Conservation (phyloP, 2,888 invertebrate species). For the Rhagium mordax region DNA sequence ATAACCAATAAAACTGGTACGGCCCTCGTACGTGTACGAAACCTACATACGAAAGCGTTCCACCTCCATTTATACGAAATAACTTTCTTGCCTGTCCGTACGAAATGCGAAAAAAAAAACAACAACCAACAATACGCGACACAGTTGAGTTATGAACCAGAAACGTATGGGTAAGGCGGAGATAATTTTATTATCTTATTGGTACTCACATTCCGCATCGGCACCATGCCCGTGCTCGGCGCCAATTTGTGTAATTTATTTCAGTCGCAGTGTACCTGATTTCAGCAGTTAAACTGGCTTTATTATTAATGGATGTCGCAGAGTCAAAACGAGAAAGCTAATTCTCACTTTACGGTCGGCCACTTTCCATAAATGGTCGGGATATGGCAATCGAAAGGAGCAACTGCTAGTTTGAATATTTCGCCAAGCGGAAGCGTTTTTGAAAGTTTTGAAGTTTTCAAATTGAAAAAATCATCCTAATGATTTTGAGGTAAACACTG, state of each 20-base stretch:
- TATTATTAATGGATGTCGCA: slow-evolving; percentile 24
- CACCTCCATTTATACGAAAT: slow-evolving; percentile 4
- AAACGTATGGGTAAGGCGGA: slow-evolving; percentile 50
- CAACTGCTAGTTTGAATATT: too few relatives aligned
- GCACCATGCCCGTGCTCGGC: slow-evolving; percentile 44
- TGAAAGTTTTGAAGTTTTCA: too few relatives aligned
- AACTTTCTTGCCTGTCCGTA: slow-evolving; percentile 26
- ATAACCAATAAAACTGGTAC: neutral
- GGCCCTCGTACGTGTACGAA: neutral
- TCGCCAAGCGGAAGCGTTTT: too few relatives aligned
- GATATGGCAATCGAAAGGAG: too few relatives aligned
- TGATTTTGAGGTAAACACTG: too few relatives aligned
- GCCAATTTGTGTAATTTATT: slow-evolving; percentile 29
- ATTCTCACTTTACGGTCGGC: neutral
- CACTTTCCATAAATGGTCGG: slow-evolving; percentile 5
- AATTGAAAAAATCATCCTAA: too few relatives aligned
- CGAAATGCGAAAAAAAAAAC: slow-evolving; percentile 33
- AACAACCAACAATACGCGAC: slow-evolving; percentile 44
- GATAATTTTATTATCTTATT: slow-evolving; percentile 56
- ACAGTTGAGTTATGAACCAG: slow-evolving; percentile 51
- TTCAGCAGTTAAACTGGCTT: slow-evolving; percentile 27
- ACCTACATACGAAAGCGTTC: slow-evolving; percentile 8
- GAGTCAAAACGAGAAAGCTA: slow-evolving; percentile 10
- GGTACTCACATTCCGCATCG: slow-evolving; percentile 49
- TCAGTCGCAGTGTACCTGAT: slow-evolving; percentile 8